Percentiles rank a stretch among this genome's conserved stretches.
phyloP scores from a whole-genome alignment of 2,113 vertebrate genomes.

The Tachysurus vachellii region DNA sequence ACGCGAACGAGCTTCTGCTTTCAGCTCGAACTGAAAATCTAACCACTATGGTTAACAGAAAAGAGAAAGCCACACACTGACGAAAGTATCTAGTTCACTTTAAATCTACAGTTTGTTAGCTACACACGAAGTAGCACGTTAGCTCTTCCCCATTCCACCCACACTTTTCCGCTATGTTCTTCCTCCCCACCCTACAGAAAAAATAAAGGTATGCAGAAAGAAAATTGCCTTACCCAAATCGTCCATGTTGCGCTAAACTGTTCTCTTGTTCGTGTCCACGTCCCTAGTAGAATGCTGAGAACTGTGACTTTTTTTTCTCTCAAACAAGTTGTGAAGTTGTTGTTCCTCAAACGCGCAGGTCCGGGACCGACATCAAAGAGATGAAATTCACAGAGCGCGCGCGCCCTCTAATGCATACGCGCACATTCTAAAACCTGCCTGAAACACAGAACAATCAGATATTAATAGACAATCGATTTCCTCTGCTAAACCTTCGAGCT shows the following conservation, averaged over 20 bases:
- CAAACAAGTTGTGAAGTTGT: constrained; percentile 59
- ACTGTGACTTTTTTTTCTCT: background rate
- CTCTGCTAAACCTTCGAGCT: background rate
- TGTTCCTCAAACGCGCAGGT: constrained; percentile 31
- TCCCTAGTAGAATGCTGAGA: background rate
- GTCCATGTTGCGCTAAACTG: constrained; percentile 65
- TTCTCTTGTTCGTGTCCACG: background rate
- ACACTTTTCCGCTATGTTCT: constrained; percentile 46
- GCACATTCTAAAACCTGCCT: background rate
- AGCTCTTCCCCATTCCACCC: constrained; percentile 51
- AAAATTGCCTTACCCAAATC: constrained; percentile 70
- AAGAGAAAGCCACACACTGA: background rate
- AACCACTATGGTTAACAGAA: background rate
- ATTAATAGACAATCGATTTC: background rate
- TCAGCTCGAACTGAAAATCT: background rate
- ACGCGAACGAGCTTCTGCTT: background rate
- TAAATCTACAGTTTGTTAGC: background rate
- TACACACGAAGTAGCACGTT: constrained; percentile 7
- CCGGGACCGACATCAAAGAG: constrained; percentile 45
- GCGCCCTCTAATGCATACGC: constrained; percentile 58
- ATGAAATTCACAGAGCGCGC: background rate
- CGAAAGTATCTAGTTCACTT: background rate
- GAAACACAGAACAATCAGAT: background rate
- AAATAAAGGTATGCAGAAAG: background rate
- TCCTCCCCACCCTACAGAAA: constrained; percentile 24